Percentiles rank a stretch among this genome's conserved stretches.
These are phyloP conservation scores for Syngnathus scovelli DNA, from an alignment of 2,113 vertebrate species.

Conservation along the genomic window DNA sequence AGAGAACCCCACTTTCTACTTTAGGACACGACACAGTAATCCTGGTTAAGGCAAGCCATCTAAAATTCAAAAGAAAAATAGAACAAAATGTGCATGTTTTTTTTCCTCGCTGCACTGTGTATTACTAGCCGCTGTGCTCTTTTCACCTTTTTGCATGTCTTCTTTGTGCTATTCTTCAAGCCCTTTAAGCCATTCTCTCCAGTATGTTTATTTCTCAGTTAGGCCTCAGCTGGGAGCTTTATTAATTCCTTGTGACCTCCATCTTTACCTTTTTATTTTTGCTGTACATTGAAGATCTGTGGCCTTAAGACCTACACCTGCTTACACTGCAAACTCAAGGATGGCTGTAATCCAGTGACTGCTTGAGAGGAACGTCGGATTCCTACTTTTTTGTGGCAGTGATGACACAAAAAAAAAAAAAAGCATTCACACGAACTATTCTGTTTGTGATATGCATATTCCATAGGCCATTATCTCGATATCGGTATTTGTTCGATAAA, in stretches of 20 bases:
- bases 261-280: background rate
- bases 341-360: background rate
- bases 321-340: background rate
- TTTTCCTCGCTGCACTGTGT: background rate
- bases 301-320: background rate
- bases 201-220: background rate
- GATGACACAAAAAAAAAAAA: background rate
- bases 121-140: background rate
- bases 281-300: background rate
- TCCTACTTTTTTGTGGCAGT: background rate
- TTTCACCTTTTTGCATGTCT: background rate
- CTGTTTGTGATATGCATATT: background rate
- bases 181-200: background rate
- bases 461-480: too few relatives aligned
- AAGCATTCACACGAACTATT: background rate
- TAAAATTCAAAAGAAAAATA: too few relatives aligned
- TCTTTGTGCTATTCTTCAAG: background rate
- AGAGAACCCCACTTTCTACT: too few relatives aligned
- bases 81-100: background rate
- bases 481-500: too few relatives aligned
- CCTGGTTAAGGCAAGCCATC: too few relatives aligned
- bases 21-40: too few relatives aligned
- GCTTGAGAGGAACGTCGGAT: background rate
- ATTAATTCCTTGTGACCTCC: background rate
- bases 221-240: background rate